Conservation (phyloP, 2,113 vertebrate genomes). For the Leucosticte australis region DNA sequence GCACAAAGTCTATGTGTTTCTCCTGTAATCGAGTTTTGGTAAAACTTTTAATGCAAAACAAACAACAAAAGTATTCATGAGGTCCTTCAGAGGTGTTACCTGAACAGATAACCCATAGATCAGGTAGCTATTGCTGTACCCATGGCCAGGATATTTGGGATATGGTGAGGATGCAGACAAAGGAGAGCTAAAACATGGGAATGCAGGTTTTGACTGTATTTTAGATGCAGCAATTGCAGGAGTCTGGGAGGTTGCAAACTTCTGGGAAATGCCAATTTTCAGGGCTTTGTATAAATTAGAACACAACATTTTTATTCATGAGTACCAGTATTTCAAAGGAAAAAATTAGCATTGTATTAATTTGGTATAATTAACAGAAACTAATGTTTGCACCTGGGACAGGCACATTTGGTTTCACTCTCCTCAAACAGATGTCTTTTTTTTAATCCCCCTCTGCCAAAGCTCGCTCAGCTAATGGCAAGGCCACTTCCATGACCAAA, state of each 20-base stretch:
- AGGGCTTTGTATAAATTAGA: background rate
- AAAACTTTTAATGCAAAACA: background rate
- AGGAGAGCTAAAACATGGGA: background rate
- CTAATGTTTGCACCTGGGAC: rapidly evolving
- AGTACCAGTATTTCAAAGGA: background rate
- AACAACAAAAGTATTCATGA: background rate
- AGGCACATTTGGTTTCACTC: rapidly evolving
- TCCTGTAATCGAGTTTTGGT: background rate
- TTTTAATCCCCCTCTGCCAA: background rate
- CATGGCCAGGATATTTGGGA: background rate
- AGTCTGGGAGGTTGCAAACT: background rate
- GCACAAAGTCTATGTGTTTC: background rate
- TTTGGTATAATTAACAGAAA: background rate
- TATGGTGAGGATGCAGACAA: background rate
- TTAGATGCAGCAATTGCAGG: background rate
- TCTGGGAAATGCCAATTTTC: background rate
- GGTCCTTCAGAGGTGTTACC: background rate
- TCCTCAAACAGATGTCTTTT: background rate
- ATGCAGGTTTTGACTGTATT: rapidly evolving
- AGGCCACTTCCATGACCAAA: rapidly evolving
- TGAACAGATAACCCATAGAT: background rate
- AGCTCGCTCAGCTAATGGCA: rapidly evolving
- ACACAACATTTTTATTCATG: background rate
- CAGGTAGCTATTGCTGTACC: background rate
- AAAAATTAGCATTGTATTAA: background rate